Percentiles rank a stretch among this genome's conserved stretches.
Evolutionary conservation across 2,888 invertebrate species (phyloP).

Genomic region (Erebia aethiops): DNA sequence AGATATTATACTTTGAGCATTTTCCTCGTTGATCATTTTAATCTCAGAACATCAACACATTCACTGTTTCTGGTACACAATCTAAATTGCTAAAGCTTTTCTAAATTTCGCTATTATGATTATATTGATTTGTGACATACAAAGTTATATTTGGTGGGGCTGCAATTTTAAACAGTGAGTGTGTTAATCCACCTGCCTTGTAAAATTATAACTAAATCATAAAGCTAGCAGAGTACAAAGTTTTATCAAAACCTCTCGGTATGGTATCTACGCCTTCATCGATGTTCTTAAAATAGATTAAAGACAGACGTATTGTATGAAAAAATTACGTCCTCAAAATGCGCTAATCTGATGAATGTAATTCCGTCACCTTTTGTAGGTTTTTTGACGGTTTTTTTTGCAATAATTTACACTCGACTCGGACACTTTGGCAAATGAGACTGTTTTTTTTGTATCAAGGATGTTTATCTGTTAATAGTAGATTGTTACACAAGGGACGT

Average conservation of each 20-base stretch:
- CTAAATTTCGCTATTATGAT: conserved; percentile 17
- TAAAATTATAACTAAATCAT: conserved; percentile 61
- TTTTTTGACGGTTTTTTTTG: too few species aligned
- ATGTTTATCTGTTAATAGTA: too few species aligned
- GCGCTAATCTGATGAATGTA: too few species aligned
- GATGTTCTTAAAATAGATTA: too few species aligned
- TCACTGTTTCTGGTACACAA: conserved; percentile 68
- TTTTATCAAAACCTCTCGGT: conserved; percentile 35
- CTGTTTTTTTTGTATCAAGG: too few species aligned
- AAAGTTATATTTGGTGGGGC: conserved; percentile 71
- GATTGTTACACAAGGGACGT: too few species aligned
- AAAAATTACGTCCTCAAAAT: too few species aligned
- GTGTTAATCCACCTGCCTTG: conserved; percentile 77
- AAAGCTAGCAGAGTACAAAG: conserved; percentile 74
- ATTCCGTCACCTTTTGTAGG: too few species aligned
- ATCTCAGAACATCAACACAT: conserved; percentile 78
- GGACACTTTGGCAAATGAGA: too few species aligned
- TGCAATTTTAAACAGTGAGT: conserved; percentile 78
- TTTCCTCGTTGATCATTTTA: conserved; percentile 63
- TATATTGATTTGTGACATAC: conserved; percentile 44
- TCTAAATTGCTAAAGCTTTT: conserved; percentile 16
- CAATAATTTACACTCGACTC: too few species aligned
- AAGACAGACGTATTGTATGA: too few species aligned
- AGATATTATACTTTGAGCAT: conserved; percentile 79
- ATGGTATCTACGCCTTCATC: neutral